phyloP scores from a whole-genome alignment of 2,888 invertebrate species.

The Acrocyrtus sp. region DNA sequence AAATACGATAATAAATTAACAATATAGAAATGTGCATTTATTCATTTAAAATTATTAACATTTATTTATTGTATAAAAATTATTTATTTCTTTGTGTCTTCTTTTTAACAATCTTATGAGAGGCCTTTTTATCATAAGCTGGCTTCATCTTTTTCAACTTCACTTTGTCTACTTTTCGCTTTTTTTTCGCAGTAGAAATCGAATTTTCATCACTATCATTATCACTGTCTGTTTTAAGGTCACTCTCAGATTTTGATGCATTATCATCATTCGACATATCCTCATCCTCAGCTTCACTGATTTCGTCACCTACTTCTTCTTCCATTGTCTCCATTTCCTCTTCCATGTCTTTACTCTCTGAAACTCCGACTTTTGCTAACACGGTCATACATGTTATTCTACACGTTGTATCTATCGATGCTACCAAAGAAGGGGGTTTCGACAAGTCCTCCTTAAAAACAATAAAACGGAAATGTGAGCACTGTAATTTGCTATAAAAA shows the following conservation, averaged over 20 bases:
- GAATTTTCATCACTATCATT: constrained; percentile 12
- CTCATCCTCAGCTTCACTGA: constrained; percentile 4
- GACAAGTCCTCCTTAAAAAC: constrained; percentile 59
- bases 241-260: constrained; percentile 15
- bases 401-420: constrained; percentile 74
- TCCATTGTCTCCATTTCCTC: constrained; percentile 29
- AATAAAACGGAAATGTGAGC: neutral
- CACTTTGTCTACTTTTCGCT: constrained; percentile 3
- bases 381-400: constrained; percentile 79
- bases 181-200: neutral
- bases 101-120: no score
- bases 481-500: neutral
- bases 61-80: no score
- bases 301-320: constrained; percentile 25
- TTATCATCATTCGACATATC: constrained; percentile 30
- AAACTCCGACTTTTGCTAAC: constrained; percentile 18
- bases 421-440: constrained; percentile 68
- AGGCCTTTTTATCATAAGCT: no score
- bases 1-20: no score
- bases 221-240: constrained; percentile 17
- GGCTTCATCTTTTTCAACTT: no score
- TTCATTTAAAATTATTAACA: no score
- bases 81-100: no score
- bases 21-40: no score
- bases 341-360: neutral